A percentile compares a stretch with the other conserved stretches of the same genome.
Conservation (phyloP, 2,797 vertebrate genomes). For the Pelochelys cantorii region DNA sequence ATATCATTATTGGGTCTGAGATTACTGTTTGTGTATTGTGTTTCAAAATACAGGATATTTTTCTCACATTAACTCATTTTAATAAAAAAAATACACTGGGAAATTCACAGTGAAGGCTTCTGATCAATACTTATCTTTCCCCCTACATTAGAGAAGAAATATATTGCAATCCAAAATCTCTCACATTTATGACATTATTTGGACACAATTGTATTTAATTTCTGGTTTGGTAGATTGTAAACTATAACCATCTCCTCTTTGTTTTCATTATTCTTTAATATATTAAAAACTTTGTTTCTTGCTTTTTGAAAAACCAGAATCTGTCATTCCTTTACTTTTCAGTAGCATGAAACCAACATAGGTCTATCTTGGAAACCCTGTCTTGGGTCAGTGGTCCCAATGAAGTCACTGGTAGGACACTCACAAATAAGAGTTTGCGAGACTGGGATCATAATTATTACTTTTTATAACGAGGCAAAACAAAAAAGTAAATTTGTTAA, state of each 20-base stretch:
- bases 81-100: background rate
- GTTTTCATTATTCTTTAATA: background rate
- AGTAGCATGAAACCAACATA: background rate
- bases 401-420: background rate
- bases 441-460: background rate
- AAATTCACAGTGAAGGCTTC: background rate
- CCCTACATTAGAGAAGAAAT: background rate
- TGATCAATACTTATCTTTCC: background rate
- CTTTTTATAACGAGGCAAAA: background rate
- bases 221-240: background rate
- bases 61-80: background rate
- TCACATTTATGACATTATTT: background rate
- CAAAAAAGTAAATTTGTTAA: constrained; percentile 32
- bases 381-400: background rate
- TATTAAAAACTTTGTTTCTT: background rate
- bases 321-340: accelerated
- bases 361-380: accelerated
- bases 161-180: background rate
- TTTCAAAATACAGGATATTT: background rate
- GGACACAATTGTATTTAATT: background rate
- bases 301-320: accelerated
- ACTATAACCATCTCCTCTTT: background rate
- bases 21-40: background rate
- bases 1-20: background rate
- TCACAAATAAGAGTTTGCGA: background rate